Base-by-base conservation (phyloP, 23 tunicate genomes). In the Ascidia mentula region DNA sequence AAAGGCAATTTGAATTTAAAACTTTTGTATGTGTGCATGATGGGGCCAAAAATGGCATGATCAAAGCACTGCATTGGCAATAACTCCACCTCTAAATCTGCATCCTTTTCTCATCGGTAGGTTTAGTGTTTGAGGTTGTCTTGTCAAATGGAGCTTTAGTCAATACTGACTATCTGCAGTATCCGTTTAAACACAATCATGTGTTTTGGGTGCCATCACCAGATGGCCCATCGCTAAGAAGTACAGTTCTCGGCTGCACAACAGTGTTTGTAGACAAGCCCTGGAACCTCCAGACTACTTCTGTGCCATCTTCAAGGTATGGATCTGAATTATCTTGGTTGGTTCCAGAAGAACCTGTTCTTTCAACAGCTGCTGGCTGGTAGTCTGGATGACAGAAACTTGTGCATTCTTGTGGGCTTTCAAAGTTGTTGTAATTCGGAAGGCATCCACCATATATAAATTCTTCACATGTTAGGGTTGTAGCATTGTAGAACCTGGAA, bases 391-490 rank as follows among this genome's bases (percentile, higher is more conserved):
- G 17, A 22, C 82, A 79, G 60, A 59, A 79, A 15, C 24, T 53
- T 32, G 45, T 71, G 38, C 82, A 79, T 79, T 60, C 73, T 5
- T 24, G 15, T 18, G 22, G 36, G 6, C 31, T 40, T 60, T 1
- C 2, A 37, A 79, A 79, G 73, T 79, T 79, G 73, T 79, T 79
- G 34, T 46, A 73, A 34, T 79, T 79, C 15, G 82, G 45, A 15
- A 79, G 22, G 30, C 82, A 79, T 34, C 82, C 82, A 34, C 82
- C 82, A 60, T 46, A 79, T 34, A 60, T 34, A 60, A 79, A 79
- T 60, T 38, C 15, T 22, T 35, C 35, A n/a, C 82, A 79, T 30
- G 31, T 6, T 34, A 31, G 35, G 1, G 35, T 73, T 13, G 32
- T 37, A 18, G 24, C 20, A 59, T 79, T 39, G 32, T 37, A 59